Evolutionary conservation across 2,888 invertebrate genomes (phyloP), one percentile per base, ranked within the genome.

Genomic region (Ganaspis brasiliensis): DNA sequence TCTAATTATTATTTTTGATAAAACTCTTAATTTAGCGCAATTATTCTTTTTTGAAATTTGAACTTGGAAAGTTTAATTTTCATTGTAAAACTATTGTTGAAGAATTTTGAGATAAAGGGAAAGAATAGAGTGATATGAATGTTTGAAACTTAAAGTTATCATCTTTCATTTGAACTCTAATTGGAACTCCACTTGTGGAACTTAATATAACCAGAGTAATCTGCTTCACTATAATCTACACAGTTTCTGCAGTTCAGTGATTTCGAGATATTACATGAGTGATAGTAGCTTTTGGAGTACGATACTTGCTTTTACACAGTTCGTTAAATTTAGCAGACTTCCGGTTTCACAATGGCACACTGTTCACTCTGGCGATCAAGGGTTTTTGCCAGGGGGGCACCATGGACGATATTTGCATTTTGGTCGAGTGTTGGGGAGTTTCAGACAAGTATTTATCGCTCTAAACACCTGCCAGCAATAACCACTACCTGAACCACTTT

Each of bases 281-380:
- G 24, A 45, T 56, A 24, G 40, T 49, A 10, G 45, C 40, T 67
- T 67, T 67, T 67, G 5, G 45, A 40, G 45, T 67, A 16, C 45
- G 45, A 49, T 67, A 67, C 45, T 49, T 67, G 67, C 45, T 67
- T 67, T 67, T 67, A 67, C 24, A 67, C 67, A 67, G 67, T 67
- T 67, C 67, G 67, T 67, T 67, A 45, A 67, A 67, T 67, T 67
- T 67, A 67, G 40, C 67, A 49, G 67, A 67, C 67, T 67, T 67
- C 67, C 67, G 67, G 67, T 67, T 67, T 67, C 45, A 67, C 67
- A 67, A 67, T 67, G 67, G 67, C 45, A n/a, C 67, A 49, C 67
- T 67, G 67, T 67, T 67, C 67, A 67, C 24, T 67, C 45, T 67
- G 45, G 67, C 10, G 67, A 67, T 67, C 45, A 67, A 67, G 67